Evolutionary conservation across 2,797 vertebrate genomes (phyloP).

Genomic region (Myotis pilosus): DNA sequence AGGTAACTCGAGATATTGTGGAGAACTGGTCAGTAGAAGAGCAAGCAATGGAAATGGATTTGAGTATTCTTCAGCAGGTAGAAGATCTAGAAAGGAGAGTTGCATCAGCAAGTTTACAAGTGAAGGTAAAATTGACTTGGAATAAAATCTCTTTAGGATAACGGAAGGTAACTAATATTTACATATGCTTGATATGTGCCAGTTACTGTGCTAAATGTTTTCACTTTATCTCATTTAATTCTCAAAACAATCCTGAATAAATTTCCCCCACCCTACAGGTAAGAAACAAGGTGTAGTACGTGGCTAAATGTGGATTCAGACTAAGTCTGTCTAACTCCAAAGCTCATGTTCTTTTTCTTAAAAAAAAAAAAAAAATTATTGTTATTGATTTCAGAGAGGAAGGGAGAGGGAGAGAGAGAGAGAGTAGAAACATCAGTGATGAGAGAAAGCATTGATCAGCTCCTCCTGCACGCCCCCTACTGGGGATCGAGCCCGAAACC

Average conservation of each 20-base stretch:
- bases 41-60: conserved; percentile 94
- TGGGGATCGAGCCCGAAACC: too few species aligned
- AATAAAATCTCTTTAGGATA: conserved; percentile 76
- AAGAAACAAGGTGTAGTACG: conserved; percentile 32
- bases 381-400: too few species aligned
- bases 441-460: too few species aligned
- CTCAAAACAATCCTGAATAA: conserved; percentile 41
- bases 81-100: conserved; percentile 95
- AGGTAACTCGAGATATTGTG: conserved; percentile 88
- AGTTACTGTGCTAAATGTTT: conserved; percentile 39
- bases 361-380: not conserved
- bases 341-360: not conserved
- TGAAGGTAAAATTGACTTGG: conserved; percentile 90
- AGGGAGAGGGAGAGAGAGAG: too few species aligned
- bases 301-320: not conserved
- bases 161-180: conserved; percentile 54
- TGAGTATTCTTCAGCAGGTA: conserved; percentile 92
- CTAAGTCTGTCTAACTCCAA: not conserved
- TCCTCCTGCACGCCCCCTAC: too few species aligned
- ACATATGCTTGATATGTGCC: not conserved
- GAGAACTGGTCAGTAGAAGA: conserved; percentile 95
- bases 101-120: conserved; percentile 92
- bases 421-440: too few species aligned
- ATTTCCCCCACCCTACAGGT: conserved; percentile 41
- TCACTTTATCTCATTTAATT: conserved; percentile 48